Base-by-base conservation (phyloP, 2,888 invertebrate genomes). In the Syrphus vitripennis region DNA sequence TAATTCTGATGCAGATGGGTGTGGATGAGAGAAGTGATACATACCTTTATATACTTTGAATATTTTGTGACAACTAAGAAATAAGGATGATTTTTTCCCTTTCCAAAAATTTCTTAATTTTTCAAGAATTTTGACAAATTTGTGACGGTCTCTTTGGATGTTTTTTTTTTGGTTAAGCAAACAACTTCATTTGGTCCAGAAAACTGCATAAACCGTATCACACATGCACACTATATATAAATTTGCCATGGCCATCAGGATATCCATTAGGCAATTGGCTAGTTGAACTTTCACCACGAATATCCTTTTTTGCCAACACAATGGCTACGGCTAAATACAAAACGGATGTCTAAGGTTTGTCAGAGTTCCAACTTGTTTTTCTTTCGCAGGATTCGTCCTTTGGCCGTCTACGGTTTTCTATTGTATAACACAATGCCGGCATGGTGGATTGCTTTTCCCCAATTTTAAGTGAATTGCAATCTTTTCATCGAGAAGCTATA, bases 241-340 rank as follows among this genome's bases (percentile, higher is more conserved):
- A n/a, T 14, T 24, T 4, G 10, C 21, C 26, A n/a, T 26, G 9
- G 16, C n/a, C 9, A n/a, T n/a, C n/a, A 14, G 26, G 14, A 2
- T 9, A 71, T 76, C 80, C 84, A 81, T 83, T 83, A 84, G 53
- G 84, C 80, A 71, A 84, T 84, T 84, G 84, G 34, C 42, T 70
- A 48, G 69, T 63, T 55, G 42, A 79, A 83, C 78, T 78, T 74
- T 57, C 31, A 37, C 63, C 61, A 50, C 65, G 71, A 67, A 57
- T 72, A 75, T 83, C 79, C 74, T 70, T 29, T 48, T 34, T 4
- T 6, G 4, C 59, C 40, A 48, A 67, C 29, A 81, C 81, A 75
- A 81, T 75, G 69, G n/a, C 69, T 16, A 24, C n/a, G n/a, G n/a
- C n/a, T n/a, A 14, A 34, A 19, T 31, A 45, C 45, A 26, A 34